phyloP scores from a whole-genome alignment of 1,140 invertebrate species.

The Zaprionus inermis region DNA sequence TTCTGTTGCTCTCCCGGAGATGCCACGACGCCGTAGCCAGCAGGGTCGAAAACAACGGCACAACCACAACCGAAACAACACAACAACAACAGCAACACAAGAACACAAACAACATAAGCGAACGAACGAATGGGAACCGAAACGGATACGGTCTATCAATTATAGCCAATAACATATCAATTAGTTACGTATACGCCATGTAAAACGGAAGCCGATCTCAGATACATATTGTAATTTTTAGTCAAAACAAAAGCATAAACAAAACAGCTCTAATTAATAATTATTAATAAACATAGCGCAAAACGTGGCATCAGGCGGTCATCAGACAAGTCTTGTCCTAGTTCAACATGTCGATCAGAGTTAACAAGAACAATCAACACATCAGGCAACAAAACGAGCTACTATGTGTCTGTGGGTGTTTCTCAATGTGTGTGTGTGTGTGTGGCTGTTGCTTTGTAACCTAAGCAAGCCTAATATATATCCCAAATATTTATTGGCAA shows the following conservation, averaged over 20 bases:
- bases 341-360: constrained; percentile 39
- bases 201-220: constrained; percentile 31
- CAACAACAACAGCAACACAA: constrained; percentile 58
- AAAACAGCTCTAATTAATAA: neutral
- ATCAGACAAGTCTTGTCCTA: constrained; percentile 1
- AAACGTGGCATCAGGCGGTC: neutral
- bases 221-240: neutral
- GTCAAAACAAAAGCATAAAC: neutral
- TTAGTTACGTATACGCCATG: constrained; percentile 54
- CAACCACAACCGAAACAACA: constrained; percentile 53
- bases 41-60: constrained; percentile 49
- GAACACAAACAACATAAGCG: constrained; percentile 38
- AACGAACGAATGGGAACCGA: constrained; percentile 39
- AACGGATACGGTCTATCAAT: constrained; percentile 34
- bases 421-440: neutral
- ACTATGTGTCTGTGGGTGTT: neutral
- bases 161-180: constrained; percentile 57
- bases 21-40: constrained; percentile 15
- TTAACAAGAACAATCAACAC: constrained; percentile 60
- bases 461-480: no score
- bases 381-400: constrained; percentile 50
- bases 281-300: neutral
- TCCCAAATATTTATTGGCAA: no score
- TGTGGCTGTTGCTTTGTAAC: neutral
- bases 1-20: no score